Conservation (phyloP, 2,888 invertebrate genomes). For the Venusia cambrica region DNA sequence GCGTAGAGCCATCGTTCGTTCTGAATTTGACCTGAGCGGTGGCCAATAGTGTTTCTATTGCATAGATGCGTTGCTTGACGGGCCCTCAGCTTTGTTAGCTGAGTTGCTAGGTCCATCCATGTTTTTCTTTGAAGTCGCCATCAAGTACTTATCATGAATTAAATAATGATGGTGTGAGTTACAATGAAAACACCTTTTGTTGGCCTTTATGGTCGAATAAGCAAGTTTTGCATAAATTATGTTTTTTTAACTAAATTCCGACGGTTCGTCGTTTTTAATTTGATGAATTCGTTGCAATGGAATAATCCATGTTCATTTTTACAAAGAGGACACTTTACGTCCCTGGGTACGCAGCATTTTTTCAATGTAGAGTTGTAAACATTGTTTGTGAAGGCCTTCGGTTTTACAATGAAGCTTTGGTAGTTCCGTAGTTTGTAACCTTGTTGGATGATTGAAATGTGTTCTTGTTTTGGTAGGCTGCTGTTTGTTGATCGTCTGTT, state of each 20-base stretch:
- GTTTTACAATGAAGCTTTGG: too few species aligned
- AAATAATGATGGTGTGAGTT: too few species aligned
- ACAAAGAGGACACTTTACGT: conserved; percentile 2
- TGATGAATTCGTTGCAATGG: conserved; percentile 1
- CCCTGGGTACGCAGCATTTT: neutral
- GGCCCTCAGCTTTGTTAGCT: too few species aligned
- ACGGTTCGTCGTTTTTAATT: neutral
- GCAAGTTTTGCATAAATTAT: conserved; percentile 14
- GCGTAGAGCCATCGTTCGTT: neutral
- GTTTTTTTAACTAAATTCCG: neutral
- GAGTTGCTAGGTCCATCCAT: too few species aligned
- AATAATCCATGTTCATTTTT: conserved; percentile 2
- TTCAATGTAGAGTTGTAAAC: neutral
- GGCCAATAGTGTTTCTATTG: conserved; percentile 1
- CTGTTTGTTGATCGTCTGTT: neutral
- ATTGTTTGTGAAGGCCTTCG: too few species aligned
- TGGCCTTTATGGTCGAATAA: conserved; percentile 4
- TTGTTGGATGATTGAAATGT: too few species aligned
- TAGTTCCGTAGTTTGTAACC: too few species aligned
- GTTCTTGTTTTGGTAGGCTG: too few species aligned
- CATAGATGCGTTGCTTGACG: neutral
- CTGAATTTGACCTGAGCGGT: neutral
- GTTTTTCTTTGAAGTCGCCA: too few species aligned
- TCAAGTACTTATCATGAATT: too few species aligned
- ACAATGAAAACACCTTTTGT: conserved; percentile 5